These are phyloP conservation scores for Trichonephila inaurata DNA, from an alignment of 1,140 invertebrate species.

Conservation along the genomic window DNA sequence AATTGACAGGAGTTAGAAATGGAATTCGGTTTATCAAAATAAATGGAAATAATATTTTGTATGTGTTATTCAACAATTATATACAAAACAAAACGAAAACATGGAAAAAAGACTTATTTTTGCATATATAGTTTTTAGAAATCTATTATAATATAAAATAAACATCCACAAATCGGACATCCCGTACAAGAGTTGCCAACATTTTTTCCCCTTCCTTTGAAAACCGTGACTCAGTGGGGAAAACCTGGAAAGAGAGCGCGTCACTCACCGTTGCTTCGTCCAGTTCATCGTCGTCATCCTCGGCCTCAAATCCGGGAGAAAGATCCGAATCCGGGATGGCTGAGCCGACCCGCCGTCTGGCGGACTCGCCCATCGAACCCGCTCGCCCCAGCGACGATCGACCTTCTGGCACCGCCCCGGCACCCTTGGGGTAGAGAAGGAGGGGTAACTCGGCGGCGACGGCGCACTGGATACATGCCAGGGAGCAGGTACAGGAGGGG, in stretches of 20 bases:
- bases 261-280: neutral
- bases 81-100: too few relatives aligned
- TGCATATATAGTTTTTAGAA: neutral
- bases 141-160: neutral
- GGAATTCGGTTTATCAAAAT: too few relatives aligned
- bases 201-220: neutral
- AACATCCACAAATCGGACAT: neutral
- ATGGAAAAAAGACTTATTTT: neutral
- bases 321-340: neutral
- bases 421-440: neutral
- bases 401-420: slow-evolving; percentile 56
- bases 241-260: neutral
- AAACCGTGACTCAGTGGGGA: neutral
- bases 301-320: slow-evolving; percentile 28
- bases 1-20: too few relatives aligned
- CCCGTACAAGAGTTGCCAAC: neutral
- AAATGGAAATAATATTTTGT: too few relatives aligned
- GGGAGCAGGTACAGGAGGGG: slow-evolving; percentile 16
- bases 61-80: too few relatives aligned
- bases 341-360: slow-evolving; percentile 32
- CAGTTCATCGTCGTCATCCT: slow-evolving; percentile 39
- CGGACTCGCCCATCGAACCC: slow-evolving; percentile 42
- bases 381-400: slow-evolving; percentile 25
- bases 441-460: neutral
- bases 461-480: slow-evolving; percentile 6